These are phyloP conservation scores for Stegodyphus mimosarum DNA, from an alignment of 1,140 invertebrate species.

Conservation along the genomic window DNA sequence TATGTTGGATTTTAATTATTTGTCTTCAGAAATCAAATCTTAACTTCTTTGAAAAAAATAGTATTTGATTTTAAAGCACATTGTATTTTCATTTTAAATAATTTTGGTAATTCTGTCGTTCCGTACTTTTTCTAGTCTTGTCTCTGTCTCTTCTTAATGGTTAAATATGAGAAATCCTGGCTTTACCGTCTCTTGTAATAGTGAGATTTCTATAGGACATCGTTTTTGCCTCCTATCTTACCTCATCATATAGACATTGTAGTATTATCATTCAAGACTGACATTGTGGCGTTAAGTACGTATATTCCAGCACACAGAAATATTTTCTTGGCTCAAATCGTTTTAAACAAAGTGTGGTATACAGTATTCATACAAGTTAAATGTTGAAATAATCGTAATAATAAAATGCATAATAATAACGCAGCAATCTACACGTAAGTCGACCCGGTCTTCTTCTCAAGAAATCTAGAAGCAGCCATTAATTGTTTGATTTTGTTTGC, in stretches of 20 bases:
- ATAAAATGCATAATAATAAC: not conserved
- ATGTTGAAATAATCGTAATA: constrained; percentile 28
- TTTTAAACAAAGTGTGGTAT: constrained; percentile 44
- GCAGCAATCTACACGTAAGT: constrained; percentile 15
- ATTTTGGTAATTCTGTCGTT: too few species aligned
- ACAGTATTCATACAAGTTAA: constrained; percentile 29
- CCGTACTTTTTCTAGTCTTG: too few species aligned
- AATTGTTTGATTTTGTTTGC: too few species aligned
- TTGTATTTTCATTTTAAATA: too few species aligned
- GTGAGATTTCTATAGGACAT: constrained; percentile 54
- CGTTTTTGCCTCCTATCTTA: constrained; percentile 58
- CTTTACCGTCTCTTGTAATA: constrained; percentile 54
- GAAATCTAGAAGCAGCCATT: not conserved
- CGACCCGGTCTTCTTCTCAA: not conserved
- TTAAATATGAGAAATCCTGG: constrained; percentile 15
- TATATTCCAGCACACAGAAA: constrained; percentile 39
- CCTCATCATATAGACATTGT: constrained; percentile 56
- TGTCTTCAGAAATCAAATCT: too few species aligned
- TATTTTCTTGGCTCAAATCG: constrained; percentile 55
- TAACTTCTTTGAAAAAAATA: too few species aligned
- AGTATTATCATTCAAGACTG: constrained; percentile 53
- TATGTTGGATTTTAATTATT: too few species aligned
- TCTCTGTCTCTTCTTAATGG: not conserved
- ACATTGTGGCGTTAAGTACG: constrained; percentile 31
- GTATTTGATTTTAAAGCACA: too few species aligned